Evolutionary conservation across 2,113 vertebrate species (phyloP).

Genomic region (Centropristis striata): DNA sequence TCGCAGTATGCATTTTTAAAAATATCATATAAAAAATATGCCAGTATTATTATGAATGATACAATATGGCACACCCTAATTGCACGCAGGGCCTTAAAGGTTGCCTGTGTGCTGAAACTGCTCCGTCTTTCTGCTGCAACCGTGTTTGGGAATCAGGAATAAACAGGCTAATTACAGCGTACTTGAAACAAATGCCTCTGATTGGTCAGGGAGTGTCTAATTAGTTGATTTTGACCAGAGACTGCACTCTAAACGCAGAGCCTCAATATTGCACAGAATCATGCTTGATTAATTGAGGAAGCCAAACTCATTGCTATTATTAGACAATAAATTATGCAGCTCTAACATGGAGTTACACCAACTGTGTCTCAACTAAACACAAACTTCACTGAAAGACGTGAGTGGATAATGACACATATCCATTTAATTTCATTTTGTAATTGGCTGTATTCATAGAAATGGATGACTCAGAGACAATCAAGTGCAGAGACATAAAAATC

Average conservation of each 20-base stretch:
- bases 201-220: constrained; percentile 25
- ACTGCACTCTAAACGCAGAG: neutral
- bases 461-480: neutral
- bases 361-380: neutral
- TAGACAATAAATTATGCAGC: neutral
- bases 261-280: constrained; percentile 13
- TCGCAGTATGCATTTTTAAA: no score
- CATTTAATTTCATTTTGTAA: constrained; percentile 1
- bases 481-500: neutral
- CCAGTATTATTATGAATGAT: no score
- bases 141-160: neutral
- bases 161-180: neutral
- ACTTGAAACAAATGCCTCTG: constrained; percentile 27
- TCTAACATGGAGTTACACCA: neutral
- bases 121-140: neutral
- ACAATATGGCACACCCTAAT: no score
- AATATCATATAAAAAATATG: no score
- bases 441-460: neutral
- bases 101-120: neutral
- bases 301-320: constrained; percentile 6
- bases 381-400: neutral
- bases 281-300: constrained; percentile 18
- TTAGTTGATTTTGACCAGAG: constrained; percentile 30
- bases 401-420: neutral
- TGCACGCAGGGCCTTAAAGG: neutral